A percentile compares a stretch with the other conserved stretches of the same genome.
These are phyloP conservation scores for Cryptosula pallasiana DNA, from an alignment of 2,888 invertebrate genomes.

Conservation along the genomic window DNA sequence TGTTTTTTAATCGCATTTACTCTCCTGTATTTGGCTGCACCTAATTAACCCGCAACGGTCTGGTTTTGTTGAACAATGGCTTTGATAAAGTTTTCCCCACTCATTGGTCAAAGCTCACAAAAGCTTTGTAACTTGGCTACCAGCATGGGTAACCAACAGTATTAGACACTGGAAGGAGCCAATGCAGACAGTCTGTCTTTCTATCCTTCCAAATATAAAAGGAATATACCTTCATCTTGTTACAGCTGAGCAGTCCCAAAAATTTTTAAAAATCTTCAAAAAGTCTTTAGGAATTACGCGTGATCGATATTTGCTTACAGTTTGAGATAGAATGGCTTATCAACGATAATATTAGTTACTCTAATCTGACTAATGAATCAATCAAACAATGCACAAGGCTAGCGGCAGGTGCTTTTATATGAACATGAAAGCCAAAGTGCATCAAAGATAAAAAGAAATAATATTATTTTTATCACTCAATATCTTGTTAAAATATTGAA, in stretches of 20 bases:
- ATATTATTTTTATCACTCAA: conserved; percentile 5
- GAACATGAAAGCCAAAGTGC: conserved; percentile 22
- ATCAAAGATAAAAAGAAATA: conserved; percentile 18
- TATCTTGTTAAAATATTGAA: conserved; percentile 12
- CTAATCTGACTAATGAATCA: conserved; percentile 17
- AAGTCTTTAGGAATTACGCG: too few relatives aligned
- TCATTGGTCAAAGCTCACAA: conserved; percentile 18
- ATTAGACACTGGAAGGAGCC: neutral
- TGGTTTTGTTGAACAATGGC: conserved; percentile 11
- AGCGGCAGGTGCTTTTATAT: conserved; percentile 13
- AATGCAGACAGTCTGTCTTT: too few relatives aligned
- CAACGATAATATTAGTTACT: neutral
- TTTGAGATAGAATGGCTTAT: neutral
- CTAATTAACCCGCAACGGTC: neutral
- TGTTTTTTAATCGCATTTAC: conserved; percentile 7
- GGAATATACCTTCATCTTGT: too few relatives aligned
- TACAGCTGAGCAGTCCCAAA: too few relatives aligned
- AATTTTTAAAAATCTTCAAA: too few relatives aligned
- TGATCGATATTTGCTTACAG: too few relatives aligned
- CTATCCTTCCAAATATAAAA: too few relatives aligned
- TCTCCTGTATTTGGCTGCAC: conserved; percentile 19
- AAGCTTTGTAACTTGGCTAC: neutral
- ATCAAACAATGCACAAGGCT: neutral
- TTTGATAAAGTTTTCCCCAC: neutral
- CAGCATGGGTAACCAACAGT: neutral